These are phyloP conservation scores for Oreochromis mossambicus DNA, from an alignment of 2,797 vertebrate species.

Conservation along the genomic window DNA sequence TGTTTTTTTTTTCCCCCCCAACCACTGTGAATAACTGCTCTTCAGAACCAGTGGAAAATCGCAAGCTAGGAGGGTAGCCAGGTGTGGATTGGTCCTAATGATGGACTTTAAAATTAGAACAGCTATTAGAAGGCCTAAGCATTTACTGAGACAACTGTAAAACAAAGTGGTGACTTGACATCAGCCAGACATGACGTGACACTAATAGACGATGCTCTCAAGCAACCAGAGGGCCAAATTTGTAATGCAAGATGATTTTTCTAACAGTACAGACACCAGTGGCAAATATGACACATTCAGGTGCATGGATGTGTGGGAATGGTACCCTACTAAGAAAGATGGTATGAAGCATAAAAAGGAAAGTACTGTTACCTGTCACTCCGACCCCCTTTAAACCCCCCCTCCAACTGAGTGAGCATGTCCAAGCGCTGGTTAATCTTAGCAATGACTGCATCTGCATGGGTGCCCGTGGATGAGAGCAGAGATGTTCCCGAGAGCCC, in stretches of 20 bases:
- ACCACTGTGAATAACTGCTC: neutral
- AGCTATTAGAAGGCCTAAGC: neutral
- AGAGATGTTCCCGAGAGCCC: slow-evolving; percentile 70
- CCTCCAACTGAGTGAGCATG: slow-evolving; percentile 86
- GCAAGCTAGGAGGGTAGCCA: neutral
- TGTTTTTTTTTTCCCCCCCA: neutral
- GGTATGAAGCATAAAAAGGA: neutral
- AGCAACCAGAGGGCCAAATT: neutral
- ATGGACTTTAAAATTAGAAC: neutral
- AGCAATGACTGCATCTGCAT: slow-evolving; percentile 82
- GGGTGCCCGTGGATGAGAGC: slow-evolving; percentile 71
- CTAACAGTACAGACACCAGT: neutral
- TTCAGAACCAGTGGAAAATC: neutral
- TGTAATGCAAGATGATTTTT: neutral
- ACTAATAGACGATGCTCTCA: neutral
- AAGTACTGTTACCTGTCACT: slow-evolving; percentile 71
- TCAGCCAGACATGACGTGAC: neutral
- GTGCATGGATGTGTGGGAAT: neutral
- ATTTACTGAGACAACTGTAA: neutral
- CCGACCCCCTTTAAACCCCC: slow-evolving; percentile 75
- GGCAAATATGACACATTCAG: neutral
- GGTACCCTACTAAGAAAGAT: neutral
- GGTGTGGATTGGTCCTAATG: neutral
- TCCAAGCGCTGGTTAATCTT: slow-evolving; percentile 91
- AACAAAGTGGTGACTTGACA: neutral